Evolutionary conservation across 2,113 vertebrate species (phyloP).

Genomic region (Hypocryptadius cinnamomeus): DNA sequence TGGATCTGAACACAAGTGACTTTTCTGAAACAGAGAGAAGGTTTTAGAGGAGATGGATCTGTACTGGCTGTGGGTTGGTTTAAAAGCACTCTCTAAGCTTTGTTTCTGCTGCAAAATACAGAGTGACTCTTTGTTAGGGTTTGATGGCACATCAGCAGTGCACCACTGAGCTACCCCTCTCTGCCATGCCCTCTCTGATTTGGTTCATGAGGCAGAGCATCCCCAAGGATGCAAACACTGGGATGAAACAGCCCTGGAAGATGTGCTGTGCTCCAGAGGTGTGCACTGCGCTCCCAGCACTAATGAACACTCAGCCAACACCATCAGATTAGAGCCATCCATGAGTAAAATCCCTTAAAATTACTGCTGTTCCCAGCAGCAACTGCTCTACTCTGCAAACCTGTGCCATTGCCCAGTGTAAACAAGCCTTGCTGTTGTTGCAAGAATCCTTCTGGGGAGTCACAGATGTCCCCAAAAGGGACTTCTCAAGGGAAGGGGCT

Average conservation of each 20-base stretch:
- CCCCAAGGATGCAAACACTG: accelerated
- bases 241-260: neutral
- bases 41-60: neutral
- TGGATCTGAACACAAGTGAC: neutral
- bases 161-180: neutral
- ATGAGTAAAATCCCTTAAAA: neutral
- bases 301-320: neutral
- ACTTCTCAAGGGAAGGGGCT: neutral
- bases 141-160: neutral
- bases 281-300: neutral
- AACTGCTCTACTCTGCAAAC: neutral
- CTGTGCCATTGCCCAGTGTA: neutral
- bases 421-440: neutral
- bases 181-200: neutral
- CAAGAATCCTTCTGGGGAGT: neutral
- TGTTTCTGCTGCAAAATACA: neutral
- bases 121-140: neutral
- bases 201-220: neutral
- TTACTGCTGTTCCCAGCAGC: neutral
- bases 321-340: neutral
- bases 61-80: neutral
- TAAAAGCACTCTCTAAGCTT: neutral
- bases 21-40: neutral
- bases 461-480: neutral
- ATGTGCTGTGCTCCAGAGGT: neutral